Base-by-base conservation (phyloP, 2,797 vertebrate genomes). In the Sus cebifrons region DNA sequence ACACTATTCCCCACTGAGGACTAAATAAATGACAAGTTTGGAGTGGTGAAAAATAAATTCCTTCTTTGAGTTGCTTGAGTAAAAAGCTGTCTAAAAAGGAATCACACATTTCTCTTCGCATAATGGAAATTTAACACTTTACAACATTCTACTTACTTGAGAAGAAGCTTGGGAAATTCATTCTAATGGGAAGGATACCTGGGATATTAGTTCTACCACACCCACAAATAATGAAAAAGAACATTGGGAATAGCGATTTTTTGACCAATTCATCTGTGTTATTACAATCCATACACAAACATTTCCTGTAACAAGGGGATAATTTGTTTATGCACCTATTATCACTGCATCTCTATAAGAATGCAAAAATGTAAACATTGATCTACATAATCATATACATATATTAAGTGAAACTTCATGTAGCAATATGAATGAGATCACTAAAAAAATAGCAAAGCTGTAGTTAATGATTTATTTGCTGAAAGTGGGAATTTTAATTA, bases 401-500 rank as follows among this genome's bases (percentile, higher is more conserved):
- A 97, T 68, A 87, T 95, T 86, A 92, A 94, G 86, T 96, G 91
- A 97, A 97, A 95, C 74, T 96, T 97, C 96, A 91, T 96, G 95
- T 98, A 98, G 98, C 78, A 96, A 87, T 91, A 96, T 97, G 98
- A 98, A 96, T 98, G 96, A 98, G 96, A 97, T 98, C 95, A 95
- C 95, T 95, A 95, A 94, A 97, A 97, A 97, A 97, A 95, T 65
- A 96, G 23, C 81, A 89, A 96, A 95, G 97, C 96, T 98, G 96
- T 97, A 78, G 78, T 98, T 98, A 98, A 98, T 98, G 82, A 93
- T 91, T 97, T 98, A 98, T 98, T 98, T 98, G 97, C 97, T 98
- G 97, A 98, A 98, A 98, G 98, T 96, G 98, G 96, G 96, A 98
- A 98, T 98, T 98, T 98, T 98, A 98, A 98, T 98, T 98, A 98